Evolutionary conservation across 2,888 invertebrate species (phyloP), one percentile per base, ranked within the genome.

Genomic region (Lysandra bellargus): DNA sequence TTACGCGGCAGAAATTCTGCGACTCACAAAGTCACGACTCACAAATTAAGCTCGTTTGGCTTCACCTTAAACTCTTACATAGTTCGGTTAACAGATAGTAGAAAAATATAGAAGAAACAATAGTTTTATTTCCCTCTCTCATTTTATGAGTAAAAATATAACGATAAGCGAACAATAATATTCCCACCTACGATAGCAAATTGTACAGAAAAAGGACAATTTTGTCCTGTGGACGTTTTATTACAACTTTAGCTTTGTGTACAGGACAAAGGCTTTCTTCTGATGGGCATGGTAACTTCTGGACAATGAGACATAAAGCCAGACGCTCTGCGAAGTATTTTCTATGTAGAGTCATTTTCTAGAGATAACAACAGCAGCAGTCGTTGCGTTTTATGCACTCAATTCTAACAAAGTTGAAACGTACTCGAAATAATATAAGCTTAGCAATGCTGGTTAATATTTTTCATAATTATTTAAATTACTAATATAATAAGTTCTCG

Each of bases 281-380:
- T 88, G 90, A 90, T 90, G 89, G 89, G 87, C 85, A 86, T 83
- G 85, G 86, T 87, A 88, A 86, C 86, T 86, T 86, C 85, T 85
- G 80, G 86, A 93, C 92, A 93, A 93, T 92, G 86, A 88, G 81
- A 88, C 91, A 92, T 93, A 92, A 92, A 92, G 83, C 86, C 86
- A 88, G 87, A 87, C 88, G 85, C 84, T 87, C 86, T 86, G 88
- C 88, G 87, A 87, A 88, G 87, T 87, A 88, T 91, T 91, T 88
- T 88, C 87, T 69, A 37, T 69, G 33, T 69, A 64, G 69, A 69
- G 69, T 33, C 17, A 69, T 30, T 23, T 64, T 64, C 30, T 69
- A 14, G 69, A 69, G 69, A 64, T 64, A 64, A 30, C 30, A 12
- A 30, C 7, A 30, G 23, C 23, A 12, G 12, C 61, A 23, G 23